These are phyloP conservation scores for Sarcophaga carnaria DNA, from an alignment of 2,888 invertebrate species.

Conservation along the genomic window DNA sequence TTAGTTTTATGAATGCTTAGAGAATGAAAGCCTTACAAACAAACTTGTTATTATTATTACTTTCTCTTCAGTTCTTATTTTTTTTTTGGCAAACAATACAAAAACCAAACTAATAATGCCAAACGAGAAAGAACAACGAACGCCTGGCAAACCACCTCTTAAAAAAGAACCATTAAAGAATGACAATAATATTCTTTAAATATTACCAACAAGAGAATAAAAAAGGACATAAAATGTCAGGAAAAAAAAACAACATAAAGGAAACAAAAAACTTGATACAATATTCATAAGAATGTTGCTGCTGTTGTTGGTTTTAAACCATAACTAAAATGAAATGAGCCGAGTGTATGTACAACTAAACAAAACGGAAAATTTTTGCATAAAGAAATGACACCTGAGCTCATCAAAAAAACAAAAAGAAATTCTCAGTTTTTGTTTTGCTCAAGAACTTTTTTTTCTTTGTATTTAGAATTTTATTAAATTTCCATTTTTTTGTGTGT, in stretches of 20 bases:
- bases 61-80: not conserved
- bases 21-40: not conserved
- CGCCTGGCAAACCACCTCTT: not conserved
- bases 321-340: too few relatives aligned
- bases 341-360: too few relatives aligned
- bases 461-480: too few relatives aligned
- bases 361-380: not conserved
- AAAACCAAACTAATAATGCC: slow-evolving; percentile 11
- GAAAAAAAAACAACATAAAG: too few relatives aligned
- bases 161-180: not conserved
- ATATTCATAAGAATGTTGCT: slow-evolving; percentile 11
- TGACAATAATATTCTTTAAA: slow-evolving; percentile 1
- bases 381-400: slow-evolving; percentile 22
- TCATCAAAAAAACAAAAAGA: not conserved
- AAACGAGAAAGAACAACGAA: not conserved
- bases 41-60: slow-evolving; percentile 17
- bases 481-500: too few relatives aligned
- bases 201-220: slow-evolving; percentile 1
- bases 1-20: too few relatives aligned
- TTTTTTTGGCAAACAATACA: slow-evolving; percentile 14
- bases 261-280: too few relatives aligned
- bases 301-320: not conserved
- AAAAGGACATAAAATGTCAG: too few relatives aligned
- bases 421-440: too few relatives aligned
- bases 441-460: too few relatives aligned